A percentile compares a stretch with the other conserved stretches of the same genome.
These are phyloP conservation scores for Hydrotaea cyrtoneurina DNA, from an alignment of 2,888 invertebrate genomes.

Conservation along the genomic window DNA sequence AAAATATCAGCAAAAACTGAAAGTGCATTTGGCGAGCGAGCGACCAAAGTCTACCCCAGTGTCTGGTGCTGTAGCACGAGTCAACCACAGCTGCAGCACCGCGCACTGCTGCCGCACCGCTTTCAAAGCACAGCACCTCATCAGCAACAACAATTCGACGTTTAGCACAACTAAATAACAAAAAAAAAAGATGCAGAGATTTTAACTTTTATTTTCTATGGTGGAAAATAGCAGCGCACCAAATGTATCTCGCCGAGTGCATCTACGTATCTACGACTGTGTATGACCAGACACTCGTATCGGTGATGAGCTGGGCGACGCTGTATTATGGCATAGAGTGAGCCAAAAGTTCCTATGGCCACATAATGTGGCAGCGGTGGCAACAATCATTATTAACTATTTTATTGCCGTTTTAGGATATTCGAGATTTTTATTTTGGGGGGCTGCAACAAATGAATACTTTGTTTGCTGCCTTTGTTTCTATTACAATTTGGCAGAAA, in stretches of 20 bases:
- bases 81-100: background rate
- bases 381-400: slow-evolving; percentile 29
- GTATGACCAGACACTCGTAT: background rate
- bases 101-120: background rate
- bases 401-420: slow-evolving; percentile 33
- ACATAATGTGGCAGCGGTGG: background rate
- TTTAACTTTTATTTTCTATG: slow-evolving; percentile 44
- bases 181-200: slow-evolving; percentile 14
- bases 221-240: slow-evolving; percentile 2
- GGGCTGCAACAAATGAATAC: background rate
- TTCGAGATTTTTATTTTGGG: slow-evolving; percentile 16
- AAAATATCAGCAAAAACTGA: slow-evolving; percentile 40
- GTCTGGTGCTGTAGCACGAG: slow-evolving; percentile 43
- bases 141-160: background rate
- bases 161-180: background rate
- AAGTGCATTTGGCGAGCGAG: slow-evolving; percentile 38
- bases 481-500: slow-evolving; percentile 17
- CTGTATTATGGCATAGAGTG: background rate
- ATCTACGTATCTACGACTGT: slow-evolving; percentile 21
- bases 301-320: background rate
- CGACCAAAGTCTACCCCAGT: slow-evolving; percentile 7
- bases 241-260: slow-evolving; percentile 10
- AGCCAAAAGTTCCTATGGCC: background rate
- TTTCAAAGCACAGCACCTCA: background rate
- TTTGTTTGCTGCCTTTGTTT: background rate